Evolutionary conservation across 2,113 vertebrate genomes (phyloP), one percentile per base, ranked within the genome.

Genomic region (Perca flavescens): DNA sequence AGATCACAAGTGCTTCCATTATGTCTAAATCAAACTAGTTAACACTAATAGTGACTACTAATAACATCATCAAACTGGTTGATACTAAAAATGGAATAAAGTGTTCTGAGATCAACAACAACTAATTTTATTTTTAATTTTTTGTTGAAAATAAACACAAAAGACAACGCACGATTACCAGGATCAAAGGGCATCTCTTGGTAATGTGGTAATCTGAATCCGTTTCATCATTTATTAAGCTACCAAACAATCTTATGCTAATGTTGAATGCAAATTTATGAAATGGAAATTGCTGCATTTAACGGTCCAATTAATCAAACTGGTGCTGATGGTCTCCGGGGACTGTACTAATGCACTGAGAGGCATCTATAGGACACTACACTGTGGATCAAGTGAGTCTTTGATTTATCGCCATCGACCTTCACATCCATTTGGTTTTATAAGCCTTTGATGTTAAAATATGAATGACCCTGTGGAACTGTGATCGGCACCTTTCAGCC

Each of bases 251-350:
- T 71, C 65, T 57, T 57, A 63, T 61, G 43, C 80, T 78, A 71
- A 85, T 79, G 62, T 25, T 63, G 40, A 77, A 80, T 79, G 60
- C 17, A 71, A 71, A 87, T 84, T 67, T 83, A 74, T 85, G 62
- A 81, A 79, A 87, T 40, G 58, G 46, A 86, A 87, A 92, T 88
- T 80, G 85, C 40, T 64, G 69, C 40, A 11, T 86, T 87, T 86
- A 88, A 78, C 75, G 50, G 65, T 21, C 60, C 72, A 80, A 86
- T 90, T 86, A 92, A 90, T 91, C 83, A 80, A 68, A 77, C 19
- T 57, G 85, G 43, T 78, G 76, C 65, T 63, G 80, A 68, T 74
- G 63, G 77, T 72, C 74, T 73, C 70, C 0, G 4, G 63, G 67
- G 82, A 53, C 63, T 53, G 58, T 58, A 79, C 50, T 69, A 19